These are phyloP conservation scores for Microctenopoma lineatum DNA, from an alignment of 2,797 vertebrate genomes.

Conservation along the genomic window DNA sequence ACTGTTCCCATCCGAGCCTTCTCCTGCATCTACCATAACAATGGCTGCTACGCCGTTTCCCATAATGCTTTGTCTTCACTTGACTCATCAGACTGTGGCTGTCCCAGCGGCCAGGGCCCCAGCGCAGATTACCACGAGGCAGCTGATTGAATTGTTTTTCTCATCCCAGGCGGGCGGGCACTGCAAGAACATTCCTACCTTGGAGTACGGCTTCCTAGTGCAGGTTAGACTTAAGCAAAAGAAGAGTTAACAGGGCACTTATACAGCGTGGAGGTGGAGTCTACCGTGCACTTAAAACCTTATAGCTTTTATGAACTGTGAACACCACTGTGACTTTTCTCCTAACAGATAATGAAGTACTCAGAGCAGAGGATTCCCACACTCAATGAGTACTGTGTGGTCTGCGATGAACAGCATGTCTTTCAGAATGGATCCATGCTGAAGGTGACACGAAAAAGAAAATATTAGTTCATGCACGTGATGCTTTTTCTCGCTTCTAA, in stretches of 20 bases:
- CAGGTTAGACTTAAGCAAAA: conserved; percentile 85
- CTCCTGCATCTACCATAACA: conserved; percentile 59
- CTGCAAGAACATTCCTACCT: conserved; percentile 97
- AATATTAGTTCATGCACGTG: not conserved
- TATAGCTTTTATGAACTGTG: conserved; percentile 25
- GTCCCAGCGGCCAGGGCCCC: conserved; percentile 88
- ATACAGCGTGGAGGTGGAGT: not conserved
- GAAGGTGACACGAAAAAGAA: conserved; percentile 84
- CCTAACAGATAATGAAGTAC: conserved; percentile 96
- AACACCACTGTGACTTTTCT: conserved; percentile 53
- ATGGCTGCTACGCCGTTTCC: conserved; percentile 79
- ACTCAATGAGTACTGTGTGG: conserved; percentile 98
- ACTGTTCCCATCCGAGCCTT: conserved; percentile 68
- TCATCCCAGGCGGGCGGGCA: conserved; percentile 94
- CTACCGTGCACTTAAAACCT: not conserved
- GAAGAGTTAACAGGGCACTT: conserved; percentile 5
- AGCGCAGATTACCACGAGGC: conserved; percentile 90
- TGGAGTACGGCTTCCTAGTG: conserved; percentile 98
- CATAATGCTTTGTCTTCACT: conserved; percentile 89
- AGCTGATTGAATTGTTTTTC: conserved; percentile 91
- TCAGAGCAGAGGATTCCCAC: conserved; percentile 98
- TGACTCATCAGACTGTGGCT: conserved; percentile 90
- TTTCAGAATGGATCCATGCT: conserved; percentile 99
- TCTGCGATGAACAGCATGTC: conserved; percentile 98
- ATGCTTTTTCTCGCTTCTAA: conserved; percentile 11